These are phyloP conservation scores for Ctenosaura bakeri DNA, from an alignment of 2,797 vertebrate species.

Conservation along the genomic window DNA sequence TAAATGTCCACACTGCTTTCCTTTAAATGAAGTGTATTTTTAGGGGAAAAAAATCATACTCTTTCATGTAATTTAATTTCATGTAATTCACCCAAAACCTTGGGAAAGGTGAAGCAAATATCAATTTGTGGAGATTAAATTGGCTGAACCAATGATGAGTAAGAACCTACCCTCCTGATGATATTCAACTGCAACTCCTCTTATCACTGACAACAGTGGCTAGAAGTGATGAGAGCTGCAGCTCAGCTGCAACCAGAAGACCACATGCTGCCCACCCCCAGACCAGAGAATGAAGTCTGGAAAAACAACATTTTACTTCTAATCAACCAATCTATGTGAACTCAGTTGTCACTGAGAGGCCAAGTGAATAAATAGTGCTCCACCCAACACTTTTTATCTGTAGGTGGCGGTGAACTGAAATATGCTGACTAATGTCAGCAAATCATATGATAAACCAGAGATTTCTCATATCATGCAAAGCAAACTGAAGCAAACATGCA, in stretches of 20 bases:
- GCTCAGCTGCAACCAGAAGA: not conserved
- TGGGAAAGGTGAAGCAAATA: not conserved
- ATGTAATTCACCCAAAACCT: too few relatives aligned
- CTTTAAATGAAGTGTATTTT: too few relatives aligned
- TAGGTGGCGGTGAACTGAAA: not conserved
- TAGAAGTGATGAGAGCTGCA: not conserved
- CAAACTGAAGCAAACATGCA: not conserved
- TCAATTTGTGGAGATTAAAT: not conserved
- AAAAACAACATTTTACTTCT: not conserved
- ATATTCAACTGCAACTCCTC: not conserved
- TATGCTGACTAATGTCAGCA: slow-evolving; percentile 1
- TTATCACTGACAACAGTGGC: not conserved
- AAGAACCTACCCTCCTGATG: not conserved
- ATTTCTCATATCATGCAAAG: not conserved
- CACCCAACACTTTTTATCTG: not conserved
- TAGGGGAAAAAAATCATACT: too few relatives aligned
- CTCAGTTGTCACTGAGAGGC: not conserved
- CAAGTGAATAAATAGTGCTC: not conserved
- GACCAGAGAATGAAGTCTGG: not conserved
- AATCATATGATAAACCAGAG: not conserved
- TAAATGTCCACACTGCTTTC: too few relatives aligned
- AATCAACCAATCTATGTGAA: not conserved
- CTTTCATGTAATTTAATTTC: too few relatives aligned
- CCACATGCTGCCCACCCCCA: not conserved
- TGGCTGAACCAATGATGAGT: not conserved